Evolutionary conservation across 2,888 invertebrate genomes (phyloP).

Genomic region (Prosapia bicincta): DNA sequence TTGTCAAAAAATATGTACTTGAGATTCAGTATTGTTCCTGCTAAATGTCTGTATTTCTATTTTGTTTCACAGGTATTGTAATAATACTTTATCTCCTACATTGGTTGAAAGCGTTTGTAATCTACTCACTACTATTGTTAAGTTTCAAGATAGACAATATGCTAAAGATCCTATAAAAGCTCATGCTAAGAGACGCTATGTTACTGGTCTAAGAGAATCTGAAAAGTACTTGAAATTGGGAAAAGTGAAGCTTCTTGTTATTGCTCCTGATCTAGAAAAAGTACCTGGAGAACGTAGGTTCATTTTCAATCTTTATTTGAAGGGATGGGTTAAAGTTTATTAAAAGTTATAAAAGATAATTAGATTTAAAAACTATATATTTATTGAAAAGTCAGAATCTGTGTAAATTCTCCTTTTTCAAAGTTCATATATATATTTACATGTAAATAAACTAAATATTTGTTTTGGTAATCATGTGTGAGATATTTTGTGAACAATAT

Average conservation of each 20-base stretch:
- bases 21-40: too few species aligned
- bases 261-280: constrained; percentile 60
- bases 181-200: constrained; percentile 53
- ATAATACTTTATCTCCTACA: constrained; percentile 55
- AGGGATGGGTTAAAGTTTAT: background rate
- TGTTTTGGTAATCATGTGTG: too few species aligned
- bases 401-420: too few species aligned
- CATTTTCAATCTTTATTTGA: background rate
- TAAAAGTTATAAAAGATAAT: background rate
- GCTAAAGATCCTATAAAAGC: constrained; percentile 58
- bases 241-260: constrained; percentile 56
- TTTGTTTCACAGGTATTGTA: constrained; percentile 60
- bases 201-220: constrained; percentile 60
- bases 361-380: too few species aligned
- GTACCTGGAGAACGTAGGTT: constrained; percentile 17
- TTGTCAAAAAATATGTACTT: too few species aligned
- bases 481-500: too few species aligned
- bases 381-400: too few species aligned
- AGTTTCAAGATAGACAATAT: constrained; percentile 59
- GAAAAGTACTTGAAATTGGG: constrained; percentile 55
- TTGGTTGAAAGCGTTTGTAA: constrained; percentile 51
- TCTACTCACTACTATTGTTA: constrained; percentile 54
- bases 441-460: too few species aligned
- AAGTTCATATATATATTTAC: too few species aligned
- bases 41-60: too few species aligned